Evolutionary conservation across 2,888 invertebrate genomes (phyloP), one percentile per base, ranked within the genome.

Genomic region (Carcina quercana): DNA sequence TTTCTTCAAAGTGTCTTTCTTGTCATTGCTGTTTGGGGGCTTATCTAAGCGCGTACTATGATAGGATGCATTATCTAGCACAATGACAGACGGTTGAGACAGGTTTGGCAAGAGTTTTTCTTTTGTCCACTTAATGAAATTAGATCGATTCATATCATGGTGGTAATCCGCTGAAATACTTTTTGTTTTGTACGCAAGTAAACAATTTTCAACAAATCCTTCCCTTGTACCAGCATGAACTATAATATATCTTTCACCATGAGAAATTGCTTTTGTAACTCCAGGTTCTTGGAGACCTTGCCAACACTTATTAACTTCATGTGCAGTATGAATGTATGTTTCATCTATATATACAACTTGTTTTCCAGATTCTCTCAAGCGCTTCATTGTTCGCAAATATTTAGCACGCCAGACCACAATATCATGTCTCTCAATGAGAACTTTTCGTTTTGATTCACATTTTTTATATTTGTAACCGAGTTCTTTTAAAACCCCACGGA

Each of bases 301-400:
- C 47, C 50, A 48, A 31, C 46, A 48, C 37, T 40, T 47, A 12
- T 34, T 41, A 10, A 44, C 13, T 30, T 43, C 47, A 27, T 43
- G 45, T 3, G 40, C 42, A 4, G 28, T 26, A 27, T 53, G 49
- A 13, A 50, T 27, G 47, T 53, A 50, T 27, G 47, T 53, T 29
- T 53, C 51, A 43, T 53, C 50, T 8, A 51, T 28, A 37, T 49
- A 50, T 26, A 51, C 40, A n/a, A 50, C 43, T 20, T n/a, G n/a
- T n/a, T n/a, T n/a, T n/a, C n/a, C n/a, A n/a, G n/a, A n/a, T n/a
- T 41, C 36, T 32, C n/a, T n/a, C n/a, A n/a, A n/a, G n/a, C n/a
- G n/a, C n/a, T n/a, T n/a, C n/a, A n/a, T n/a, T n/a, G n/a, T n/a
- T n/a, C n/a, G n/a, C n/a, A n/a, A n/a, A n/a, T n/a, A n/a, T n/a